Base-by-base conservation (phyloP, 2,113 vertebrate genomes). In the Holacanthus passer region DNA sequence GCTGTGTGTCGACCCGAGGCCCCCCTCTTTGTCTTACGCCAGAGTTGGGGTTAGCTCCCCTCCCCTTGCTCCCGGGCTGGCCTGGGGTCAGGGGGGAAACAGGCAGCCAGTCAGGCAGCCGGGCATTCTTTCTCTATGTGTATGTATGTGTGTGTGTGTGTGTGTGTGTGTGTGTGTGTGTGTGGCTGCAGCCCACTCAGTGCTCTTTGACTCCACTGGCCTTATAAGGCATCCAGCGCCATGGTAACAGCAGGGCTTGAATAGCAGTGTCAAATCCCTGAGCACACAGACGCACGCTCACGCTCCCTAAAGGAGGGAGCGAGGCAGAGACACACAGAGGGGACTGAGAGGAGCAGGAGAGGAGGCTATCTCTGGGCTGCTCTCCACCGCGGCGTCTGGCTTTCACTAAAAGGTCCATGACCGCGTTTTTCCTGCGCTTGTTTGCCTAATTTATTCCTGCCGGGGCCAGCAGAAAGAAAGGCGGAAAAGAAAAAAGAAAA, bases 261-360 rank as follows among this genome's bases (percentile, higher is more conserved):
- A 96, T 96, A 96, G 96, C 95, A 96, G 95, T 96, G 95, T 96
- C 95, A 96, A 96, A 96, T 96, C 95, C 95, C 95, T 95, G 88
- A 94, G 94, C 95, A 95, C 93, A 95, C 95, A 95, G 88, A 94
- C 94, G 93, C 94, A 94, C 92, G 88, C 90, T 92, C 91, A 84
- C 90, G 88, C 92, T 91, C 92, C 89, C 89, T 85, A 85, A 92
- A 91, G 92, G 92, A 93, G 85, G 84, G 91, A 92, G 88, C 53
- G 72, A 82, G 74, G 85, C 79, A 81, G 66, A 85, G 53, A 77
- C 43, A 76, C 82, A 82, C 79, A 82, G 83, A 79, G 76, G 82
- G 79, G 84, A 83, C 79, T 79, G 73, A 83, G 82, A 89, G 86
- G 76, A 83, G 70, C 70, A 59, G 81, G 74, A 89, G 90, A 85